A percentile compares a stretch with the other conserved stretches of the same genome.
These are phyloP conservation scores for Cyclophora punctaria DNA, from an alignment of 2,888 invertebrate species.

Conservation along the genomic window DNA sequence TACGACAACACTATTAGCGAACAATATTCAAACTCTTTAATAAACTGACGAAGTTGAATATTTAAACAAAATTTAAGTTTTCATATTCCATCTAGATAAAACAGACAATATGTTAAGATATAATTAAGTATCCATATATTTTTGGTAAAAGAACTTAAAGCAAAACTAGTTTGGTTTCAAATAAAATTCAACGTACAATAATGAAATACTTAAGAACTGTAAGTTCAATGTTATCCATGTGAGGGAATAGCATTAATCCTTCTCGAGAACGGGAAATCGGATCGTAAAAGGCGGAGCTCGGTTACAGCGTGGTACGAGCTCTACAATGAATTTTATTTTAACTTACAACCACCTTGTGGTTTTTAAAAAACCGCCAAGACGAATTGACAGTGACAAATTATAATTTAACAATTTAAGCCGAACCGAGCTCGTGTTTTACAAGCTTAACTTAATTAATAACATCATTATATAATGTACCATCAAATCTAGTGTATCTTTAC, in stretches of 20 bases:
- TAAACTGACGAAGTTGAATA: too few relatives aligned
- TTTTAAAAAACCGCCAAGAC: too few relatives aligned
- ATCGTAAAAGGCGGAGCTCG: slow-evolving; percentile 1
- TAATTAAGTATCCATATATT: too few relatives aligned
- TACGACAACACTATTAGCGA: slow-evolving; percentile 19
- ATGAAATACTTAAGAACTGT: neutral
- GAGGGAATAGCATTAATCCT: neutral
- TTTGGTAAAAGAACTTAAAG: too few relatives aligned
- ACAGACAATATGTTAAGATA: too few relatives aligned
- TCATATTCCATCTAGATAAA: too few relatives aligned
- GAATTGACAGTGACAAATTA: too few relatives aligned
- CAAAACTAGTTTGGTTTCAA: neutral
- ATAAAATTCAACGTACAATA: neutral
- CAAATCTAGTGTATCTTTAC: neutral
- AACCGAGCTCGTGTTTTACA: too few relatives aligned
- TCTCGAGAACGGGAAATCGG: neutral
- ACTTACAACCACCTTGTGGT: neutral
- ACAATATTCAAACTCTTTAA: slow-evolving; percentile 12
- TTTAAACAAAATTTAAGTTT: too few relatives aligned
- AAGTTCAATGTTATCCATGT: neutral
- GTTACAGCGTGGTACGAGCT: neutral
- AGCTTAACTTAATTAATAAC: neutral
- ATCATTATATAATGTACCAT: neutral
- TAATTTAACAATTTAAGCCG: too few relatives aligned
- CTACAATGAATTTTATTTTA: neutral